Conservation (phyloP, 2,113 vertebrate species). For the Dendrocopos noguchii region DNA sequence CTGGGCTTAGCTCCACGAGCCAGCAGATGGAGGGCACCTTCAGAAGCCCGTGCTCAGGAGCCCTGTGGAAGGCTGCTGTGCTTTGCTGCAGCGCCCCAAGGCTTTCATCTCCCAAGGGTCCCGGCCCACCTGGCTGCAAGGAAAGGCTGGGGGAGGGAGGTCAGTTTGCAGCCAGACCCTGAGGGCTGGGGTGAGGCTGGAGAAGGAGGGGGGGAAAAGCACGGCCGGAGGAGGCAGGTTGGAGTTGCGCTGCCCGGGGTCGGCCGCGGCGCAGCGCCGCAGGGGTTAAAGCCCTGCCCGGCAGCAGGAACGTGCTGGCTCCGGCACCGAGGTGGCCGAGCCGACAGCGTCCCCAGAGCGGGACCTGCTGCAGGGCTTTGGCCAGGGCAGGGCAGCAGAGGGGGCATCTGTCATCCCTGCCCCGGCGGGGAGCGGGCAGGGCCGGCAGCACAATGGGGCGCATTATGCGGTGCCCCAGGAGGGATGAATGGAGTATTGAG, state of each 20-base stretch:
- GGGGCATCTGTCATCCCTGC: conserved; percentile 82
- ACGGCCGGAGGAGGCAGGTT: rapidly evolving
- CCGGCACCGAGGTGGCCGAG: not conserved
- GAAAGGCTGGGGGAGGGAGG: not conserved
- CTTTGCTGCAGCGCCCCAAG: rapidly evolving
- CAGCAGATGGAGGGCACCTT: not conserved
- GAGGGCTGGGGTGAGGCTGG: rapidly evolving
- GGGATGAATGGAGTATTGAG: conserved; percentile 95
- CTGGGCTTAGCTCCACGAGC: not conserved
- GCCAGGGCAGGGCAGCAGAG: not conserved
- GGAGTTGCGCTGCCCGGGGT: not conserved
- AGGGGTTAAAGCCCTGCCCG: conserved; percentile 32
- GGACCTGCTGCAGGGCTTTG: not conserved
- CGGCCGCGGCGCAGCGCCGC: not conserved
- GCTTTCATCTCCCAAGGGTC: not conserved
- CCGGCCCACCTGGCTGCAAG: rapidly evolving
- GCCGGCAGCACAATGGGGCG: conserved; percentile 87
- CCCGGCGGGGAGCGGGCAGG: conserved; percentile 74
- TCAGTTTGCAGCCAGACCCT: not conserved
- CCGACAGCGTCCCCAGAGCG: not conserved
- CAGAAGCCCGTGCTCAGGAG: not conserved
- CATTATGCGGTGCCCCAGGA: conserved; percentile 87
- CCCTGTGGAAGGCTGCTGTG: too few relatives aligned
- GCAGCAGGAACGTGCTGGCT: conserved; percentile 13
- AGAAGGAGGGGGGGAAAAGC: not conserved